Base-by-base conservation (phyloP, 2,113 vertebrate species). In the Neodontobutis hainanensis region DNA sequence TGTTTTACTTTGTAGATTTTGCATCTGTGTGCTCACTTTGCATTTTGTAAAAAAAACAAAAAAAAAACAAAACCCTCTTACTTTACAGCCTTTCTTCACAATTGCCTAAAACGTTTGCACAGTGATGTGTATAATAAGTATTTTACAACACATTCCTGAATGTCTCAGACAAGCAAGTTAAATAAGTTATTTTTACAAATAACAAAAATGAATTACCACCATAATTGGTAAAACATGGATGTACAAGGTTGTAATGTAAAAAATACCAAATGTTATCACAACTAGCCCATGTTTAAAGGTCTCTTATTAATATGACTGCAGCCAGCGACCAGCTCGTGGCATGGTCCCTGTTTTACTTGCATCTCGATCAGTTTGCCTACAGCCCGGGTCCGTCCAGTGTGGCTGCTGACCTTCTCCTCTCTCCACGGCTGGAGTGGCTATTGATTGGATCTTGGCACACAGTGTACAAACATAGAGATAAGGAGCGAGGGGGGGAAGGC, bases 401-500 rank as follows among this genome's bases (percentile, higher is more conserved):
- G 78, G 74, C 71, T 79, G 79, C 85, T 92, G 92, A 93, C 92
- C 90, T 92, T 93, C 92, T 90, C 88, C 87, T 91, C 91, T 92
- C 89, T 90, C 87, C 87, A 84, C 73, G 86, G 89, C 83, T 83
- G 87, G 88, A 90, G 85, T 88, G 84, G 84, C 88, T 92, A 93
- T 92, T 92, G 91, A 93, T 92, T 90, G 90, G 89, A 92, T 92
- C 90, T 91, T 91, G 90, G 89, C 92, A 91, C 84, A 85, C 74
- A 77, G 91, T 92, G 92, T 92, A 91, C 89, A 92, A 92, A 92
- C 89, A 92, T 83, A 76, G 84, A 87, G 90, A 92, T 92, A 92
- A 91, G 81, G 85, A 52, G n/a, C 8, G 75, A 66, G 81, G 70
- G 55, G 42, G 74, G 84, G 72, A 78, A 78, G 78, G 77, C 67